A percentile compares a stretch with the other conserved stretches of the same genome.
phyloP scores from a whole-genome alignment of 2,797 vertebrate genomes.

The Carduelis carduelis region DNA sequence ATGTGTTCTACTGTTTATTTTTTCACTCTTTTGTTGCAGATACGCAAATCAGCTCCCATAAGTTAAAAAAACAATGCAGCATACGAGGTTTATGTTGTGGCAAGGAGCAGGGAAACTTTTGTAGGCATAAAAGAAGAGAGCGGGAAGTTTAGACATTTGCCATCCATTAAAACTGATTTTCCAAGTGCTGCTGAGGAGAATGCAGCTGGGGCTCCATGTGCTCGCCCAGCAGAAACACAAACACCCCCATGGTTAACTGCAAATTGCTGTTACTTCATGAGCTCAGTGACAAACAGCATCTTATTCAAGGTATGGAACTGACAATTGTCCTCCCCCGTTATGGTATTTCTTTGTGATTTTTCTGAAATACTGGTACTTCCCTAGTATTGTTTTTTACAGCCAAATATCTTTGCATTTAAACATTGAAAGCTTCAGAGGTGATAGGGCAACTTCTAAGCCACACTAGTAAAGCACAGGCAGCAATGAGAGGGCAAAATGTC shows the following conservation, averaged over 20 bases:
- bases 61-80: neutral
- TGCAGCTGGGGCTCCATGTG: neutral
- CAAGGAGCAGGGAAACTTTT: neutral
- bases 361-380: neutral
- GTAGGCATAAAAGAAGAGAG: neutral
- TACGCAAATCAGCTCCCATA: neutral
- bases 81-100: neutral
- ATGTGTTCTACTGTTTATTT: constrained; percentile 22
- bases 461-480: neutral
- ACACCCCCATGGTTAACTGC: neutral
- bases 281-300: neutral
- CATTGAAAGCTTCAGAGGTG: neutral
- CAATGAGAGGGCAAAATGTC: neutral
- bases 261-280: neutral
- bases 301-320: neutral
- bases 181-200: neutral
- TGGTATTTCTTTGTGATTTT: neutral
- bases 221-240: neutral
- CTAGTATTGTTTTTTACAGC: neutral
- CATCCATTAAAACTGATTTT: neutral
- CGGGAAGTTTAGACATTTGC: neutral
- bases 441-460: neutral
- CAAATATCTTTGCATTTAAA: neutral
- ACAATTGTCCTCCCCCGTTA: neutral
- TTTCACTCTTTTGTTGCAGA: neutral